Evolutionary conservation across 2,888 invertebrate species (phyloP).

Genomic region (Drosophila mercatorum): DNA sequence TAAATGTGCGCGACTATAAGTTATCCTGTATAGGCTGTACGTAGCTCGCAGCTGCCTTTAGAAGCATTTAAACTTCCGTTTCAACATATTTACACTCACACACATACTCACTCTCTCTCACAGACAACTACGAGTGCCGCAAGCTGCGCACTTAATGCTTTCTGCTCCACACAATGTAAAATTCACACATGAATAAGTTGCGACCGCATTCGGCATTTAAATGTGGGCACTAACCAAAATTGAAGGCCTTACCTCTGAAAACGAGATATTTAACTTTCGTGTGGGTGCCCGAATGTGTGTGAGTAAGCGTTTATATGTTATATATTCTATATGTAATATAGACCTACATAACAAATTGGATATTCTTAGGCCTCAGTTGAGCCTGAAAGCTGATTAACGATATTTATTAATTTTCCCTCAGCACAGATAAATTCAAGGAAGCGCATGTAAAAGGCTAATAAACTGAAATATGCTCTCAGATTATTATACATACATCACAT

Average conservation of each 20-base stretch:
- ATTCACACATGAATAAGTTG: slow-evolving; percentile 14
- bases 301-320: background rate
- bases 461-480: background rate
- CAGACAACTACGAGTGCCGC: slow-evolving; percentile 6
- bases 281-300: background rate
- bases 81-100: slow-evolving; percentile 1
- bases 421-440: background rate
- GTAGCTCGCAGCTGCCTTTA: background rate
- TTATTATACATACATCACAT: no score
- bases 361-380: background rate
- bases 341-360: slow-evolving; percentile 2
- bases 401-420: slow-evolving; percentile 1
- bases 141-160: slow-evolving; percentile 14
- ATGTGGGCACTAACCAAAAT: slow-evolving; percentile 14
- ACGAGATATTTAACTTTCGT: slow-evolving; percentile 4
- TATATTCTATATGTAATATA: background rate
- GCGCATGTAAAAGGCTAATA: background rate
- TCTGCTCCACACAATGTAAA: slow-evolving; percentile 10
- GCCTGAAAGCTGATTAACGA: slow-evolving; percentile 2
- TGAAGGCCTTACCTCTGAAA: slow-evolving; percentile 21
- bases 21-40: background rate
- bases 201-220: slow-evolving; percentile 18
- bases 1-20: slow-evolving; percentile 8
- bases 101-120: no score
- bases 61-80: slow-evolving; percentile 2